Evolutionary conservation across 2,888 invertebrate species (phyloP).

Genomic region (Drosophila flavopinicola): DNA sequence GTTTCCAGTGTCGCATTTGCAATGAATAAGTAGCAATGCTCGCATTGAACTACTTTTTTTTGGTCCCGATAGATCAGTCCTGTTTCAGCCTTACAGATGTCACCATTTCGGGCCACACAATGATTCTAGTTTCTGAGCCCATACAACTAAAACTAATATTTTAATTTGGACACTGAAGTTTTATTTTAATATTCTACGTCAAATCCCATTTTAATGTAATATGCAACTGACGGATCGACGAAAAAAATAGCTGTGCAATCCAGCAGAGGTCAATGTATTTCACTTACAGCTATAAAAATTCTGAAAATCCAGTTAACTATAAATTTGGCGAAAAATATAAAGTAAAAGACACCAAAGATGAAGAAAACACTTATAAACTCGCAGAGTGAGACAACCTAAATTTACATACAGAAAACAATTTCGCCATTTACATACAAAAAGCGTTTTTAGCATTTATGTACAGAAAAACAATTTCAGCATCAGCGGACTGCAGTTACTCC

Average conservation of each 20-base stretch:
- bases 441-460: slow-evolving; percentile 34
- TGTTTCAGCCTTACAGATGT: slow-evolving; percentile 1
- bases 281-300: slow-evolving; percentile 12
- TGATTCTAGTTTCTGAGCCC: no score
- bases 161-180: no score
- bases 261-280: slow-evolving; percentile 38
- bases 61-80: background rate
- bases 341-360: slow-evolving; percentile 7
- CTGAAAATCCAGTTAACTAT: slow-evolving; percentile 41
- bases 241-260: background rate
- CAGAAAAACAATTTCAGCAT: slow-evolving; percentile 37
- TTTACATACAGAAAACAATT: slow-evolving; percentile 57
- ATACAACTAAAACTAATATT: no score
- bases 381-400: slow-evolving; percentile 40
- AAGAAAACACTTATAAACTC: slow-evolving; percentile 37
- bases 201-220: no score
- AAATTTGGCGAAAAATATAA: slow-evolving; percentile 38
- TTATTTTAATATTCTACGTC: no score
- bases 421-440: slow-evolving; percentile 45
- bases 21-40: slow-evolving; percentile 27
- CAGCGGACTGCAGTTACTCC: slow-evolving; percentile 25
- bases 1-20: slow-evolving; percentile 54
- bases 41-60: slow-evolving; percentile 12
- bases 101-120: slow-evolving; percentile 5
- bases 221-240: background rate